Evolutionary conservation across 2,797 vertebrate species (phyloP), one percentile per base, ranked within the genome.

Genomic region (Geotrypetes seraphini): DNA sequence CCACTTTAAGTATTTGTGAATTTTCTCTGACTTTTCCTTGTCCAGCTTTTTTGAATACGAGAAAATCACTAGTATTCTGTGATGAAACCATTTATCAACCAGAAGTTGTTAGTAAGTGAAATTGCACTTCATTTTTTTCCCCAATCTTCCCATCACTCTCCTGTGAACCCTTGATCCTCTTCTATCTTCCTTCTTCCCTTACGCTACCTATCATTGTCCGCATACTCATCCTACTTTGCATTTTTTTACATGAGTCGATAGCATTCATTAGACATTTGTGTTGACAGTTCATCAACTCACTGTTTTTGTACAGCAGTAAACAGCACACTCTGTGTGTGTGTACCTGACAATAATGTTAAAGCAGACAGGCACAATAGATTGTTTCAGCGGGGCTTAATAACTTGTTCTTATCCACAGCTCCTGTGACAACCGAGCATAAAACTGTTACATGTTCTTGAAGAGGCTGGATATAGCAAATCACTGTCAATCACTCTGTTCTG

Each of bases 301-400:
- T 54, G 50, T 65, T 69, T 70, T 63, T 66, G 46, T 54, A 48
- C 45, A 44, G 47, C 33, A 35, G 35, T 43, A 50, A 42, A n/a
- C 37, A 60, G 52, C 42, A 61, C 63, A 44, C 17, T 50, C 21
- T 47, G 36, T 45, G 51, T 49, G 62, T 48, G 53, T 53, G 47
- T 60, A 56, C 53, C 45, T 48, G 40, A 52, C 43, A 56, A 57
- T 39, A 50, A 49, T 36, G 54, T 62, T 61, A 57, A 61, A 63
- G 32, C 28, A 72, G 48, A 55, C 28, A 72, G 48, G 55, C 34
- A 47, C 38, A 70, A 48, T 49, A 73, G 47, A 53, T 63, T 62
- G 49, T 55, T 34, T 62, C 62, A 51, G 36, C 29, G 33, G 43
- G 47, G 22, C 56, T 66, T 65, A 67, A 57, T 62, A 73, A 70